Conservation (phyloP, 2,888 invertebrate species). For the Parnassius mnemosyne region DNA sequence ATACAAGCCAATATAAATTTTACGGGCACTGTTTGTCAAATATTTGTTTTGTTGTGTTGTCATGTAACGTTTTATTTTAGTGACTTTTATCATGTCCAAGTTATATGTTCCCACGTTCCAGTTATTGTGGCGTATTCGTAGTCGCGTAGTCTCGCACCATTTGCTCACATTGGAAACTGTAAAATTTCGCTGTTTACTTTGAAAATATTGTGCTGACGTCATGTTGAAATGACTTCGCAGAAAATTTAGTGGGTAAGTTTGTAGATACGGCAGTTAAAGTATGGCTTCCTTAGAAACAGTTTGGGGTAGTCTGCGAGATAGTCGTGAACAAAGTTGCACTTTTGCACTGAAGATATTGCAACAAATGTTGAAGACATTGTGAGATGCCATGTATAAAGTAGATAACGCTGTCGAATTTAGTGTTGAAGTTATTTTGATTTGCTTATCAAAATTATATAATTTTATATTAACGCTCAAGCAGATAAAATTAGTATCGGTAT, state of each 20-base stretch:
- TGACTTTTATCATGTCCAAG: slow-evolving; percentile 18
- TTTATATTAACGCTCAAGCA: too few relatives aligned
- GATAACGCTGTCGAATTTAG: slow-evolving; percentile 15
- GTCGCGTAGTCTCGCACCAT: slow-evolving; percentile 9
- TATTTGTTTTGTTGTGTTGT: slow-evolving; percentile 26
- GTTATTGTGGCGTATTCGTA: slow-evolving; percentile 2
- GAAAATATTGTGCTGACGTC: slow-evolving; percentile 55
- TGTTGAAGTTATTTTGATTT: background rate
- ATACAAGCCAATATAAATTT: slow-evolving; percentile 27
- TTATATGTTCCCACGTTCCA: slow-evolving; percentile 25
- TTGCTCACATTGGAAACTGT: slow-evolving; percentile 34
- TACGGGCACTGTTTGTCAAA: slow-evolving; percentile 26
- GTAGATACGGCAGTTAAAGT: slow-evolving; percentile 57
- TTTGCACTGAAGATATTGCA: slow-evolving; percentile 40
- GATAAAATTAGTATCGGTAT: too few relatives aligned
- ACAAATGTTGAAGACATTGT: slow-evolving; percentile 46
- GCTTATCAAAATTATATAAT: too few relatives aligned
- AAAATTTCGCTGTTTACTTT: slow-evolving; percentile 40
- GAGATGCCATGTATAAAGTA: slow-evolving; percentile 14
- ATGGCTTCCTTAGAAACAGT: slow-evolving; percentile 56
- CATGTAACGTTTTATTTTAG: slow-evolving; percentile 26
- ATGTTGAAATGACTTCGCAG: slow-evolving; percentile 52
- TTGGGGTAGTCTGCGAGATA: slow-evolving; percentile 48
- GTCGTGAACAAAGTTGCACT: slow-evolving; percentile 65
- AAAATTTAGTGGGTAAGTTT: slow-evolving; percentile 59